Percentiles rank a stretch among this genome's conserved stretches.
phyloP scores from a whole-genome alignment of 2,888 invertebrate genomes.

The Caenorhabditis panamensis region DNA sequence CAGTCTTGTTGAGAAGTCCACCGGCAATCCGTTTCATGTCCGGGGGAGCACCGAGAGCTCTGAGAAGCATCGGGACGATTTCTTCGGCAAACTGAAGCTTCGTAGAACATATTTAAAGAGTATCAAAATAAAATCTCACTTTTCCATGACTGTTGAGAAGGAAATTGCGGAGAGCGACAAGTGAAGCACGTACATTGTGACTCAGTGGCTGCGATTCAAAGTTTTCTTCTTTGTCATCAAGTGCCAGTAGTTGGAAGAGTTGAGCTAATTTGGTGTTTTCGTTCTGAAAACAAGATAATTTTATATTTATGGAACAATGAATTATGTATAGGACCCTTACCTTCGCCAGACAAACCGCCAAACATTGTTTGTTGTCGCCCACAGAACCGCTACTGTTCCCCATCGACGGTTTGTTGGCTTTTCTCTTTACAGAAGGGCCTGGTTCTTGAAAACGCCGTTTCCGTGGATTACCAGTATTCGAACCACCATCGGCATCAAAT shows the following conservation, averaged over 20 bases:
- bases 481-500: too few relatives aligned
- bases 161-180: slow-evolving; percentile 74
- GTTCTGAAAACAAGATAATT: slow-evolving; percentile 45
- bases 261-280: slow-evolving; percentile 62
- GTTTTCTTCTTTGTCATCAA: slow-evolving; percentile 57
- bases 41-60: slow-evolving; percentile 71
- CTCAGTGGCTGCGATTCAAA: slow-evolving; percentile 72
- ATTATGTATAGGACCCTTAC: slow-evolving; percentile 45
- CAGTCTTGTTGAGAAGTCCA: slow-evolving; percentile 76
- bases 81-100: slow-evolving; percentile 71
- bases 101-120: background rate
- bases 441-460: too few relatives aligned
- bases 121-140: slow-evolving; percentile 40
- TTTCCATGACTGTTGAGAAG: slow-evolving; percentile 75
- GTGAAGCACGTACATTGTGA: slow-evolving; percentile 78
- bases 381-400: too few relatives aligned
- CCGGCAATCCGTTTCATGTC: slow-evolving; percentile 80
- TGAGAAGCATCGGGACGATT: slow-evolving; percentile 71
- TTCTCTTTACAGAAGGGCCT: too few relatives aligned
- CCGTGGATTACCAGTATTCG: too few relatives aligned
- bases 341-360: slow-evolving; percentile 75
- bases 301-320: background rate
- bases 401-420: too few relatives aligned
- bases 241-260: slow-evolving; percentile 51
- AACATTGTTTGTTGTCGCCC: slow-evolving; percentile 76